These are phyloP conservation scores for Platorchestia sp. DNA, from an alignment of 1,140 invertebrate genomes.

Conservation along the genomic window DNA sequence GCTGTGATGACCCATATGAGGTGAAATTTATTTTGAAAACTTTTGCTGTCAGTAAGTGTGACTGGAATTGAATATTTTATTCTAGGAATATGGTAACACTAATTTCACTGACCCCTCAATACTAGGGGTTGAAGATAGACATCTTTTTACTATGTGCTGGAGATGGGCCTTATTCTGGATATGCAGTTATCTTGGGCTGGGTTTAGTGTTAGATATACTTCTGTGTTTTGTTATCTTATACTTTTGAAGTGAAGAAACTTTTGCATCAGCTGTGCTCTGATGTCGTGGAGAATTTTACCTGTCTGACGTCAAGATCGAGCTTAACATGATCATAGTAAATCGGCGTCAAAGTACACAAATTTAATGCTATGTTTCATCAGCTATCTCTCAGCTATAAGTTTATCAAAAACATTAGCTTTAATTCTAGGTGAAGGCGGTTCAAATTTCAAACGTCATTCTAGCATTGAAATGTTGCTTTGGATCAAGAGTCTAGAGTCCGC, in stretches of 20 bases:
- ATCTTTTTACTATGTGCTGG: not conserved
- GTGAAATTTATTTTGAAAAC: not conserved
- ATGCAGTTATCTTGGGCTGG: not conserved
- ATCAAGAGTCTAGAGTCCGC: not conserved
- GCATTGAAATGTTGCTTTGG: not conserved
- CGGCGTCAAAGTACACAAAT: not conserved
- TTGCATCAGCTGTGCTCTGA: not conserved
- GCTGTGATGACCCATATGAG: not conserved
- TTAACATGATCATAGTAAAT: not conserved
- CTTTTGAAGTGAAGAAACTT: not conserved
- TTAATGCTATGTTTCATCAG: not conserved
- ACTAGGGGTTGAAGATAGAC: not conserved
- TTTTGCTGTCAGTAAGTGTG: not conserved
- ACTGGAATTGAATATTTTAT: not conserved
- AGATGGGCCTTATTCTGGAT: not conserved
- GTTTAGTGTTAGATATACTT: too few species aligned
- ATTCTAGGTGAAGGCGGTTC: not conserved
- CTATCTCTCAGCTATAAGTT: not conserved
- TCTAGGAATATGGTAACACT: not conserved
- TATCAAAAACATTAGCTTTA: not conserved
- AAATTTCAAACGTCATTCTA: not conserved
- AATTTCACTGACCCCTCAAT: not conserved
- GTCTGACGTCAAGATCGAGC: not conserved
- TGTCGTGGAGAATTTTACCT: not conserved
- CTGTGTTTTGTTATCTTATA: not conserved